These are phyloP conservation scores for Neoitamus cyanurus DNA, from an alignment of 2,888 invertebrate genomes.

Conservation along the genomic window DNA sequence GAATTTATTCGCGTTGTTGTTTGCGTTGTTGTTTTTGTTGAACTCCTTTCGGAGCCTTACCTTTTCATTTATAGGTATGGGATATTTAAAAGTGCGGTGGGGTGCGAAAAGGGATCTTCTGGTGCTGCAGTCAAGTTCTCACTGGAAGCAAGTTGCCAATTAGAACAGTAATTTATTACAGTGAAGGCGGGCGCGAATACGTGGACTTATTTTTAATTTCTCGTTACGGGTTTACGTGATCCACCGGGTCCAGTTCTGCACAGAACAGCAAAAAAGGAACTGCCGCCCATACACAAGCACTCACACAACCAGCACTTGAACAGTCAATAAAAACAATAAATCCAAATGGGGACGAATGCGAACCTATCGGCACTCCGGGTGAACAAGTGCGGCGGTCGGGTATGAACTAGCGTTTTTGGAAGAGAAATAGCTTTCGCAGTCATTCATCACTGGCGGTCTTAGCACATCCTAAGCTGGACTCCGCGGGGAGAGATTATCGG, in stretches of 20 bases:
- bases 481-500: neutral
- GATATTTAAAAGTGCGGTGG: neutral
- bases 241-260: neutral
- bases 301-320: neutral
- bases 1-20: conserved; percentile 12
- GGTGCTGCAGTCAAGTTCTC: conserved; percentile 6
- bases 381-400: neutral
- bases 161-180: neutral
- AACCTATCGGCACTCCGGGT: neutral
- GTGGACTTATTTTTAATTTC: neutral
- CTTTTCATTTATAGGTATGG: neutral
- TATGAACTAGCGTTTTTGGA: neutral
- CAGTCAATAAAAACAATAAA: conserved; percentile 26
- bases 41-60: neutral
- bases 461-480: neutral
- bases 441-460: conserved; percentile 10
- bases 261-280: neutral
- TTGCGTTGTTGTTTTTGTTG: neutral
- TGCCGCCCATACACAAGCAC: neutral
- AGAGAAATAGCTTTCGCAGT: conserved; percentile 10
- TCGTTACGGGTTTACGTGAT: neutral
- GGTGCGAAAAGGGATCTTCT: neutral
- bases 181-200: neutral
- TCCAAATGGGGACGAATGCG: neutral
- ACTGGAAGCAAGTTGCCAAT: neutral